Percentiles rank a stretch among this genome's conserved stretches.
Conservation (phyloP, 2,888 invertebrate genomes). For the Pinctada fucata region DNA sequence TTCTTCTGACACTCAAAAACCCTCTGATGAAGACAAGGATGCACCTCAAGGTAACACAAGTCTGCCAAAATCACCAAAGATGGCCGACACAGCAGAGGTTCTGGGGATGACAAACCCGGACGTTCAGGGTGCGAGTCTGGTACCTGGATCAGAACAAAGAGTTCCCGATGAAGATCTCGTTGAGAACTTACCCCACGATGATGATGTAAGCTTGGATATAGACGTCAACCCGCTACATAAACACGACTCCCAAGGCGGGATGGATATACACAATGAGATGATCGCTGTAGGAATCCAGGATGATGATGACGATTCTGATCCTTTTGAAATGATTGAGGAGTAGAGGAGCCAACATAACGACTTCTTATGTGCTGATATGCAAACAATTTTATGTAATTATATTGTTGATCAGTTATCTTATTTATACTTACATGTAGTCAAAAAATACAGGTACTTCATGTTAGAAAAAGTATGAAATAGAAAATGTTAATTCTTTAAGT, state of each 20-base stretch:
- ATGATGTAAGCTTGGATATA: conserved; percentile 36
- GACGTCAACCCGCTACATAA: conserved; percentile 38
- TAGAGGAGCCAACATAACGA: conserved; percentile 26
- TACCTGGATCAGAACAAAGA: background rate
- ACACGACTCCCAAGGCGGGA: conserved; percentile 11
- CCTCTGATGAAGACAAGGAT: background rate
- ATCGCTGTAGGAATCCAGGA: conserved; percentile 14
- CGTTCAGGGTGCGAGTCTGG: background rate
- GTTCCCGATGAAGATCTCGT: conserved; percentile 24
- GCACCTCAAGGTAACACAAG: background rate
- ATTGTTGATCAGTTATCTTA: no score
- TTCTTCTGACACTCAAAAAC: background rate
- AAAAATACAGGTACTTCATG: no score
- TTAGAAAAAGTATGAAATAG: no score
- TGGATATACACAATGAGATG: background rate
- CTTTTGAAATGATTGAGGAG: conserved; percentile 61
- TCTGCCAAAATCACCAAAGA: background rate
- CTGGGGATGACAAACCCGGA: background rate
- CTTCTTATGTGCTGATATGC: background rate
- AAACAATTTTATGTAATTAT: background rate
- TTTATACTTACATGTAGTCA: no score
- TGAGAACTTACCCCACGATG: conserved; percentile 39
- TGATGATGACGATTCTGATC: conserved; percentile 55
- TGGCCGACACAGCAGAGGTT: background rate
- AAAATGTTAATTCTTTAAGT: no score